These are phyloP conservation scores for Erebia epiphron DNA, from an alignment of 2,888 invertebrate genomes.

Conservation along the genomic window DNA sequence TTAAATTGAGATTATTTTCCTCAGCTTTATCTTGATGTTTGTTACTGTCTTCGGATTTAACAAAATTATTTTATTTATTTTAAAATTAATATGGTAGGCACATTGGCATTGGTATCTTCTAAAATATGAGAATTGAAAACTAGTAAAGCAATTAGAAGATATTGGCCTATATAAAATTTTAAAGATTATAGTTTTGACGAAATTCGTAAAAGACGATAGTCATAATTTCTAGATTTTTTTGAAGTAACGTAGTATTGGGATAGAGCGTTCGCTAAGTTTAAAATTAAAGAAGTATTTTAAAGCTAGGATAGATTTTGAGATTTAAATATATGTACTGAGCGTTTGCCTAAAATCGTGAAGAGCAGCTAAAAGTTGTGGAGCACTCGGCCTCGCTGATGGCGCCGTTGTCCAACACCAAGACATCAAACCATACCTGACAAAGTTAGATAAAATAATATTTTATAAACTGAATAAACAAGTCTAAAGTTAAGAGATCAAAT, in stretches of 20 bases:
- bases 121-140: conserved; percentile 27
- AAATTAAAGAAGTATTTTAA: neutral
- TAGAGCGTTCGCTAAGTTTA: conserved; percentile 38
- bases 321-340: conserved; percentile 86
- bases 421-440: conserved; percentile 87
- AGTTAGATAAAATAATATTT: neutral
- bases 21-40: neutral
- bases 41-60: neutral
- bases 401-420: conserved; percentile 88
- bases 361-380: conserved; percentile 87
- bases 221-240: neutral
- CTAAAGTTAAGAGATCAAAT: neutral
- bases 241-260: conserved; percentile 31
- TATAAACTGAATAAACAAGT: neutral
- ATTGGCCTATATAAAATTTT: conserved; percentile 4
- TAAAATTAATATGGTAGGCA: conserved; percentile 60
- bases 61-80: conserved; percentile 28
- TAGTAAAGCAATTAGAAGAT: conserved; percentile 18
- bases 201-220: too few species aligned
- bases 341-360: conserved; percentile 89
- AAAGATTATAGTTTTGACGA: neutral
- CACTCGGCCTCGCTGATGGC: conserved; percentile 85
- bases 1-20: neutral
- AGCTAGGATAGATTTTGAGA: neutral
- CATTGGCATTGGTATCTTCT: conserved; percentile 48